Percentiles rank a stretch among this genome's conserved stretches.
Evolutionary conservation across 2,797 vertebrate genomes (phyloP).

Genomic region (Choloepus didactylus): DNA sequence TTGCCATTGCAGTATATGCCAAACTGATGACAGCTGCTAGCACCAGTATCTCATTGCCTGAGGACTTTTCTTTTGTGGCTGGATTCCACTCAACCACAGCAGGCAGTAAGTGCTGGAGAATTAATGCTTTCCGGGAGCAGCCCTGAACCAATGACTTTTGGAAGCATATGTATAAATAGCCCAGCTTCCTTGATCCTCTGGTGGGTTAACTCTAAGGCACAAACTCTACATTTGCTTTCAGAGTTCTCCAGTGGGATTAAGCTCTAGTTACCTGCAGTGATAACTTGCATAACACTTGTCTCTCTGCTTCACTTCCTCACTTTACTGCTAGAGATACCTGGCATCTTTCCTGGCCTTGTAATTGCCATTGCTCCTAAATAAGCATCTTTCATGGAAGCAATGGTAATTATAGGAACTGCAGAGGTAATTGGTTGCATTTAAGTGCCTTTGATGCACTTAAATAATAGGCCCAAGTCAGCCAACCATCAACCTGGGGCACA

Average conservation of each 20-base stretch:
- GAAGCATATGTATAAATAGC: background rate
- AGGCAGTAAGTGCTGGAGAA: background rate
- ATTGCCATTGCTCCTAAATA: background rate
- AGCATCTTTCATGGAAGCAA: background rate
- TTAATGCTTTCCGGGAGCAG: background rate
- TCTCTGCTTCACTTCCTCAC: background rate
- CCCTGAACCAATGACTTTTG: background rate
- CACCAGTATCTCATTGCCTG: background rate
- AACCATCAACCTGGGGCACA: background rate
- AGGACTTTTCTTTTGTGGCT: slow-evolving; percentile 11
- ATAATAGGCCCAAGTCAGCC: background rate
- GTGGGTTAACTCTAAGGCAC: background rate
- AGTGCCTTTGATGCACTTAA: background rate
- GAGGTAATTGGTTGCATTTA: background rate
- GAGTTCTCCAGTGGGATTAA: background rate
- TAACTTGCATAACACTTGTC: background rate
- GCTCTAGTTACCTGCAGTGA: background rate
- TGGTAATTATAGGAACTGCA: background rate
- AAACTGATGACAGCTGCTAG: background rate
- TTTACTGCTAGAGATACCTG: background rate
- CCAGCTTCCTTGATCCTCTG: background rate
- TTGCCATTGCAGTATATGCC: background rate
- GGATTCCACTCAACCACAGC: background rate
- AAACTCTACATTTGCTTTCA: background rate
- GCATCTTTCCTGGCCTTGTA: background rate